Evolutionary conservation across 2,888 invertebrate genomes (phyloP).

Genomic region (Fragum sueziense): DNA sequence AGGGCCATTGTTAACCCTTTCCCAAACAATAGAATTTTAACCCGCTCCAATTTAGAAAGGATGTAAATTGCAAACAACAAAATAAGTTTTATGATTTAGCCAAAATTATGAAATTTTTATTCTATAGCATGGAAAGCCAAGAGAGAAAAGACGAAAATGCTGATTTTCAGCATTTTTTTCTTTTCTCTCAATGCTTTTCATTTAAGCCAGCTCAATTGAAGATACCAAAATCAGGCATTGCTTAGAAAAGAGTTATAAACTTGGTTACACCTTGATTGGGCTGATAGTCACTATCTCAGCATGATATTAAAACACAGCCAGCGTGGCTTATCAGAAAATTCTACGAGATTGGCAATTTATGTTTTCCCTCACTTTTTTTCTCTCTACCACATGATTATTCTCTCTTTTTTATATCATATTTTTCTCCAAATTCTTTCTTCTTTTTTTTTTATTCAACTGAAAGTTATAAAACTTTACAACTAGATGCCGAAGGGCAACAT

Average conservation of each 20-base stretch:
- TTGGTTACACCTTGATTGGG: conserved; percentile 10
- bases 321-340: conserved; percentile 18
- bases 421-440: no score
- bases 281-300: conserved; percentile 17
- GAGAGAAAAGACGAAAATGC: neutral
- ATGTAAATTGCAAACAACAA: neutral
- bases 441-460: no score
- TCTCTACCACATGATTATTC: neutral
- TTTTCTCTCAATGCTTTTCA: neutral
- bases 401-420: no score
- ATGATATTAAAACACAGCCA: neutral
- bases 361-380: conserved; percentile 1
- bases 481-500: no score
- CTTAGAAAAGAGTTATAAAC: neutral
- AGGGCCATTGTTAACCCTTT: neutral
- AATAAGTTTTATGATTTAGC: neutral
- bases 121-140: neutral
- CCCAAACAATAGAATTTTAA: neutral
- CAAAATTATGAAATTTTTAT: neutral
- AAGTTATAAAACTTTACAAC: no score
- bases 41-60: no score
- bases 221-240: neutral
- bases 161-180: neutral
- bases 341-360: neutral
- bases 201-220: no score